Evolutionary conservation across 2,113 vertebrate genomes (phyloP).

Genomic region (Cyphomyrus plagiostoma): DNA sequence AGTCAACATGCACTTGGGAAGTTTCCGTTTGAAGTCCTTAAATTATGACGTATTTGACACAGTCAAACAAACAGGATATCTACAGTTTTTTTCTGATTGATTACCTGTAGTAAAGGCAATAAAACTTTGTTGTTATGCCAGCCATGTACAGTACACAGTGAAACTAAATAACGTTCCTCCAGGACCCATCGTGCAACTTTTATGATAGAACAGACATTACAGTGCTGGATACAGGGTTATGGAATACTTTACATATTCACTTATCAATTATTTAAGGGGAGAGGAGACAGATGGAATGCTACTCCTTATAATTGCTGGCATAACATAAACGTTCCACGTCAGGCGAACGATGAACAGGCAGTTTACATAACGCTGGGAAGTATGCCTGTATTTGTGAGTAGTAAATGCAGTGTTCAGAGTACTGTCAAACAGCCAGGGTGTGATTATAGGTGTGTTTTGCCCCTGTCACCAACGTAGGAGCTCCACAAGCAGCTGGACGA

Average conservation of each 20-base stretch:
- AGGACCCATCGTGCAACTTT: neutral
- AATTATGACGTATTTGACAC: neutral
- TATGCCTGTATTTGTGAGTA: neutral
- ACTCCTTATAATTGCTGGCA: neutral
- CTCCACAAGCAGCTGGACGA: slow-evolving; percentile 91
- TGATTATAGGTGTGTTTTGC: neutral
- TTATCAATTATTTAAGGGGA: neutral
- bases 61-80: neutral
- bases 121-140: neutral
- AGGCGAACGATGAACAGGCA: neutral
- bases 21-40: neutral
- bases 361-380: neutral
- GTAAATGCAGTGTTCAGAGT: neutral
- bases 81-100: neutral
- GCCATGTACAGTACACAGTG: neutral
- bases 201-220: neutral
- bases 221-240: neutral
- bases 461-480: slow-evolving; percentile 55
- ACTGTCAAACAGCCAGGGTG: neutral
- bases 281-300: neutral
- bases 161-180: neutral
- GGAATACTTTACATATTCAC: neutral
- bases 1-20: neutral
- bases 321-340: neutral
- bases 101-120: neutral